Conservation (phyloP, 2,888 invertebrate species). For the Crioceris asparagi region DNA sequence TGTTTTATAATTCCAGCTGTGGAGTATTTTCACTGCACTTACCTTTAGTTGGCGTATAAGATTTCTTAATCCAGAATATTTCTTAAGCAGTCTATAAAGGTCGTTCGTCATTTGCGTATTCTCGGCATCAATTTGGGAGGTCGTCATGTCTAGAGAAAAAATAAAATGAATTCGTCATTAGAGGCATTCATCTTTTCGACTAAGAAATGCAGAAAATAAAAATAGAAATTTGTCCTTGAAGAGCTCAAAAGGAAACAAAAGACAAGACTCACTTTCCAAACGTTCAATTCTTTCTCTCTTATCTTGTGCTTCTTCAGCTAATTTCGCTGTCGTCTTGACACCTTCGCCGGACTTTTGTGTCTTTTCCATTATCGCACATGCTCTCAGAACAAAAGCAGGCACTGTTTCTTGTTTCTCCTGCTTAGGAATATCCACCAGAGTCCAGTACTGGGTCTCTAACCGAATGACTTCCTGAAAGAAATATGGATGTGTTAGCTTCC, state of each 20-base stretch:
- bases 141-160: constrained; percentile 72
- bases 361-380: constrained; percentile 86
- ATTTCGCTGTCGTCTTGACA: constrained; percentile 71
- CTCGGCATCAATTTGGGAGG: constrained; percentile 83
- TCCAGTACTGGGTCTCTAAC: constrained; percentile 89
- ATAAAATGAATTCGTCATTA: neutral
- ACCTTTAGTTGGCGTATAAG: constrained; percentile 83
- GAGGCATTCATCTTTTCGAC: too few species aligned
- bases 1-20: too few species aligned
- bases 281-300: constrained; percentile 76
- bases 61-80: constrained; percentile 81
- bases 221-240: too few species aligned
- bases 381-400: constrained; percentile 80
- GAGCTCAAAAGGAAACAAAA: neutral
- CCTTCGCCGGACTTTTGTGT: constrained; percentile 83
- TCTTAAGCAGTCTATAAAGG: constrained; percentile 81
- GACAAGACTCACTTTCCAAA: constrained; percentile 57
- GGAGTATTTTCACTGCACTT: too few species aligned
- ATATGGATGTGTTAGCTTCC: neutral
- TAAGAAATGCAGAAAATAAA: too few species aligned
- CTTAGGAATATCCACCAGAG: constrained; percentile 82
- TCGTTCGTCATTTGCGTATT: constrained; percentile 93
- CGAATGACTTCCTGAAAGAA: constrained; percentile 71
- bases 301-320: constrained; percentile 80
- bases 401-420: constrained; percentile 93